These are phyloP conservation scores for Pogonomyrmex californicus DNA, from an alignment of 1,140 invertebrate genomes.

Conservation along the genomic window DNA sequence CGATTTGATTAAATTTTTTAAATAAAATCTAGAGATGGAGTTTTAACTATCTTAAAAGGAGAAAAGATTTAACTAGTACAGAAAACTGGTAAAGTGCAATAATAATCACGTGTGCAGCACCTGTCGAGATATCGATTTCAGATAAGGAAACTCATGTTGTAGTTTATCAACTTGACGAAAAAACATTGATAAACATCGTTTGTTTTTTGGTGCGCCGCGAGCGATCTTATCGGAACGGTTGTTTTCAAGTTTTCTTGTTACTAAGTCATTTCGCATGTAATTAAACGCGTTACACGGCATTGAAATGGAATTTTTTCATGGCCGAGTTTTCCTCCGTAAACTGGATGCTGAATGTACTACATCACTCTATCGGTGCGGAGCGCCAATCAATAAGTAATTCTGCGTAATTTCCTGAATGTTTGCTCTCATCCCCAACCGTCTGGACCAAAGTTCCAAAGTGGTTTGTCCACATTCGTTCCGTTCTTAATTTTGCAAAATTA, in stretches of 20 bases:
- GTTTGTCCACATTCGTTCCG: not conserved
- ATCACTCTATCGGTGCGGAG: not conserved
- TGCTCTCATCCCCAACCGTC: not conserved
- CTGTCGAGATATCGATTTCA: slow-evolving; percentile 30
- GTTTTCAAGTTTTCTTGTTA: not conserved
- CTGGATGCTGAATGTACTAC: not conserved
- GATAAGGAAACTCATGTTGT: not conserved
- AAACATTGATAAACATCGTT: not conserved
- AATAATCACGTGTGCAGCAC: not conserved
- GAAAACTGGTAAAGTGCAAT: not conserved
- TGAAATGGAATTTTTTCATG: slow-evolving; percentile 22
- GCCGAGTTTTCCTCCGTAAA: not conserved
- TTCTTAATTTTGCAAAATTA: not conserved
- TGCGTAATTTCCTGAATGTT: slow-evolving; percentile 29
- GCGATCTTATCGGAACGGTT: slow-evolving; percentile 1
- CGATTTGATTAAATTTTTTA: not conserved
- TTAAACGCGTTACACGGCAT: slow-evolving; percentile 21
- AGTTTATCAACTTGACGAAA: not conserved
- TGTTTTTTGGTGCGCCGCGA: not conserved
- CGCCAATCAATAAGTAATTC: slow-evolving; percentile 32
- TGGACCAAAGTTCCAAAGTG: not conserved
- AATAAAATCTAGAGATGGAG: not conserved
- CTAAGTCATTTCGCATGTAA: not conserved
- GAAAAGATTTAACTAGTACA: not conserved
- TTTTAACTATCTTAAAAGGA: not conserved